These are phyloP conservation scores for Osmerus mordax DNA, from an alignment of 2,113 vertebrate species.

Conservation along the genomic window DNA sequence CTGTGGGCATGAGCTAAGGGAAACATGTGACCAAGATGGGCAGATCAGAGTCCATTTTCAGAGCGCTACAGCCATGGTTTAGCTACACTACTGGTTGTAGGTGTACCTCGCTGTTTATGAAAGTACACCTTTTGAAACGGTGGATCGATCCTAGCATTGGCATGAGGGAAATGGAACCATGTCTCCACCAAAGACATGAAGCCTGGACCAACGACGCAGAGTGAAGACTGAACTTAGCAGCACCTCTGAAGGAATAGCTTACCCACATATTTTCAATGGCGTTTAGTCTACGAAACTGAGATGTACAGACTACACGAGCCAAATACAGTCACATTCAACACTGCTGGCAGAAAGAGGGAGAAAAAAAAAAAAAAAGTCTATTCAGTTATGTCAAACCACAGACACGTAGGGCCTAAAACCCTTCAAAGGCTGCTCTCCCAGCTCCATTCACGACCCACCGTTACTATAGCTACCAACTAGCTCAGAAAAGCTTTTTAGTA, in stretches of 20 bases:
- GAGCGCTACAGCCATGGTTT: too few relatives aligned
- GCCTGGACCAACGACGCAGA: too few relatives aligned
- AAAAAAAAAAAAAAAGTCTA: background rate
- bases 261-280: too few relatives aligned
- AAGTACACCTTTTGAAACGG: too few relatives aligned
- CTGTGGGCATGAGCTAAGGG: background rate
- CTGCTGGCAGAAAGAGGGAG: background rate
- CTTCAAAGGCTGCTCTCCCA: constrained; percentile 60
- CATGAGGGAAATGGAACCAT: too few relatives aligned
- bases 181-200: too few relatives aligned
- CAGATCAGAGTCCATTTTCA: background rate
- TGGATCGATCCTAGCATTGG: too few relatives aligned
- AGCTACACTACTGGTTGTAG: too few relatives aligned
- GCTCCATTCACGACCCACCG: constrained; percentile 59
- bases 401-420: constrained; percentile 51
- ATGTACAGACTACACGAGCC: constrained; percentile 24
- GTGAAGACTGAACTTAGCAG: too few relatives aligned
- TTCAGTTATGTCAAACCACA: background rate
- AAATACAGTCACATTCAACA: constrained; percentile 8
- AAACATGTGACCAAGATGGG: background rate
- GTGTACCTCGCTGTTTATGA: too few relatives aligned
- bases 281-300: too few relatives aligned
- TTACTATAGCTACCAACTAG: constrained; percentile 65
- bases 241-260: too few relatives aligned
- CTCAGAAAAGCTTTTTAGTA: constrained; percentile 55